A percentile compares a stretch with the other conserved stretches of the same genome.
Evolutionary conservation across 2,113 vertebrate genomes (phyloP).

Genomic region (Vidua macroura): DNA sequence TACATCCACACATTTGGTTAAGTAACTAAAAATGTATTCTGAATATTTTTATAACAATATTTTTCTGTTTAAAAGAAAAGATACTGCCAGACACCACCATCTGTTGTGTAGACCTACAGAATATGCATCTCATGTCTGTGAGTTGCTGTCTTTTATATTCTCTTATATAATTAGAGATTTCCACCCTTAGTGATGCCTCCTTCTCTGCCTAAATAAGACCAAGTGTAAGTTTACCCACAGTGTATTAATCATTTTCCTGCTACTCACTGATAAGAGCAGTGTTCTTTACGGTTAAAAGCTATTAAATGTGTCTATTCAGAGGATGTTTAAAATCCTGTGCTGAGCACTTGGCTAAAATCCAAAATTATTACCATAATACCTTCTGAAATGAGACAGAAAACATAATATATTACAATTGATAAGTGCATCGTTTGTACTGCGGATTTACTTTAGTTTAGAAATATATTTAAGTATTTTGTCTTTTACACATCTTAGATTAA

Average conservation of each 20-base stretch:
- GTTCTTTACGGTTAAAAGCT: slow-evolving; percentile 68
- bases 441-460: slow-evolving; percentile 63
- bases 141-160: slow-evolving; percentile 72
- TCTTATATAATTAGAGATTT: slow-evolving; percentile 78
- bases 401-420: slow-evolving; percentile 71
- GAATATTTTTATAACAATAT: slow-evolving; percentile 83
- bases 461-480: slow-evolving; percentile 52
- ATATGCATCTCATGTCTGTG: slow-evolving; percentile 74
- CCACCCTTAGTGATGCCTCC: slow-evolving; percentile 56
- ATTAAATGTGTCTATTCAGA: slow-evolving; percentile 70
- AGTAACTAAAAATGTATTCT: slow-evolving; percentile 77
- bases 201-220: slow-evolving; percentile 68
- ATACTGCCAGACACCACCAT: slow-evolving; percentile 79
- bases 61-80: slow-evolving; percentile 76
- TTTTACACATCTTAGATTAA: slow-evolving; percentile 12
- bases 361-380: slow-evolving; percentile 78
- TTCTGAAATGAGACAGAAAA: slow-evolving; percentile 76
- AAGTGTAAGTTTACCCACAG: slow-evolving; percentile 69
- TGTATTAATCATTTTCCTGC: slow-evolving; percentile 76
- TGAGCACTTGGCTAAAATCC: slow-evolving; percentile 72
- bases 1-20: slow-evolving; percentile 74
- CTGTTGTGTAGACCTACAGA: slow-evolving; percentile 79
- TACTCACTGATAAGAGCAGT: slow-evolving; percentile 70
- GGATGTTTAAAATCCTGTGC: slow-evolving; percentile 69
- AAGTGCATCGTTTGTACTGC: slow-evolving; percentile 61